Percentiles rank a stretch among this genome's conserved stretches.
phyloP scores from a whole-genome alignment of 2,888 invertebrate species.

The Apotomis betuletana region DNA sequence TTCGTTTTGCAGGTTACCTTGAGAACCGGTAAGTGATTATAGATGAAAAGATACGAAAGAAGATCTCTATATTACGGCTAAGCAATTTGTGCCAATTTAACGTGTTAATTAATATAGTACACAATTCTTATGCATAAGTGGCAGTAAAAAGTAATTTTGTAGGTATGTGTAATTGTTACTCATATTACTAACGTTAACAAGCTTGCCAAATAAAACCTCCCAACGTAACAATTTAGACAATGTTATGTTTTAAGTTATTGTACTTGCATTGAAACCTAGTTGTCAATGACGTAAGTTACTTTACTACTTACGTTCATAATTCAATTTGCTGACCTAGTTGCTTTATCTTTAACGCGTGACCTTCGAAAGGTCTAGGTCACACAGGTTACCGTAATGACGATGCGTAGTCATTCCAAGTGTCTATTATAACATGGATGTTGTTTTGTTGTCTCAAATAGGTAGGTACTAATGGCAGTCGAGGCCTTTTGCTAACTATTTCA shows the following conservation, averaged over 20 bases:
- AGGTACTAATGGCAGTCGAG: too few relatives aligned
- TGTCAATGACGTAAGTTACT: slow-evolving; percentile 16
- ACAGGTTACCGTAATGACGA: background rate
- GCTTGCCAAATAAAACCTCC: background rate
- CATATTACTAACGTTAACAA: background rate
- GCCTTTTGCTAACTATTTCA: too few relatives aligned
- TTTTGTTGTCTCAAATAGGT: too few relatives aligned
- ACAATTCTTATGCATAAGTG: slow-evolving; percentile 13
- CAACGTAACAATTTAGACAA: background rate
- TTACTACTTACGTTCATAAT: slow-evolving; percentile 7
- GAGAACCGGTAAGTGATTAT: slow-evolving; percentile 9
- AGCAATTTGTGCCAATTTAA: slow-evolving; percentile 18
- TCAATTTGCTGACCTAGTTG: slow-evolving; percentile 22
- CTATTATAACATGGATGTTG: too few relatives aligned
- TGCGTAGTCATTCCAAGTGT: background rate
- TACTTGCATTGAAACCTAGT: slow-evolving; percentile 1
- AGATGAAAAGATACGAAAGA: slow-evolving; percentile 23
- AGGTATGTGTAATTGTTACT: slow-evolving; percentile 3
- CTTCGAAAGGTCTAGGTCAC: slow-evolving; percentile 26
- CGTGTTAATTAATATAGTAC: slow-evolving; percentile 31
- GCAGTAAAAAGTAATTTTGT: slow-evolving; percentile 19
- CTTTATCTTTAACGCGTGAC: background rate
- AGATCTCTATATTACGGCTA: slow-evolving; percentile 5
- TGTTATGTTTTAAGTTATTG: background rate
- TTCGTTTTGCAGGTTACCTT: slow-evolving; percentile 15